A percentile compares a stretch with the other conserved stretches of the same genome.
phyloP scores from a whole-genome alignment of 2,888 invertebrate genomes.

The Dasypogon diadema region DNA sequence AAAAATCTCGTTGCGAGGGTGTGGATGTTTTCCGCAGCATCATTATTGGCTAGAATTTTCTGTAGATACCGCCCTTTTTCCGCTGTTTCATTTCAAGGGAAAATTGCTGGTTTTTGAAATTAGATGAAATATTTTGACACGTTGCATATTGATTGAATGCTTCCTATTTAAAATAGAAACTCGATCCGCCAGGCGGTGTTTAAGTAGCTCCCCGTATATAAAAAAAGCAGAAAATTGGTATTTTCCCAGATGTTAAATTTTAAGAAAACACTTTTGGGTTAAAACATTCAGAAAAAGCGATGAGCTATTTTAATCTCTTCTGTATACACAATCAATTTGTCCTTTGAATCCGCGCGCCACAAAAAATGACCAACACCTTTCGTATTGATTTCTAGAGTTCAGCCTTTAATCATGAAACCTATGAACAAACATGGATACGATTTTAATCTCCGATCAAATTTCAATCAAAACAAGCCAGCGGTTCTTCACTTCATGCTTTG shows the following conservation, averaged over 20 bases:
- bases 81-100: slow-evolving; percentile 6
- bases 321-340: no score
- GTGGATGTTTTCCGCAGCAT: slow-evolving; percentile 8
- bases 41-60: slow-evolving; percentile 11
- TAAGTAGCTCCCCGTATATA: not conserved
- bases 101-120: slow-evolving; percentile 10
- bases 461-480: not conserved
- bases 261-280: not conserved
- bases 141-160: slow-evolving; percentile 24
- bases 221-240: not conserved
- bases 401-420: no score
- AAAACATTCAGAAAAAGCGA: no score
- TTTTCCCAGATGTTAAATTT: not conserved
- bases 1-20: slow-evolving; percentile 22
- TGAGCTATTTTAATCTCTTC: no score
- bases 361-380: no score
- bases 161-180: not conserved
- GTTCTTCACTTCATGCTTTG: not conserved
- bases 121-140: slow-evolving; percentile 26
- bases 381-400: no score
- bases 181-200: not conserved
- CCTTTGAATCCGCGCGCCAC: no score
- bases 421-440: no score
- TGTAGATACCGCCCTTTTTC: not conserved
- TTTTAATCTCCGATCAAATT: not conserved